Evolutionary conservation across 2,113 vertebrate species (phyloP).

Genomic region (Plotosus lineatus): DNA sequence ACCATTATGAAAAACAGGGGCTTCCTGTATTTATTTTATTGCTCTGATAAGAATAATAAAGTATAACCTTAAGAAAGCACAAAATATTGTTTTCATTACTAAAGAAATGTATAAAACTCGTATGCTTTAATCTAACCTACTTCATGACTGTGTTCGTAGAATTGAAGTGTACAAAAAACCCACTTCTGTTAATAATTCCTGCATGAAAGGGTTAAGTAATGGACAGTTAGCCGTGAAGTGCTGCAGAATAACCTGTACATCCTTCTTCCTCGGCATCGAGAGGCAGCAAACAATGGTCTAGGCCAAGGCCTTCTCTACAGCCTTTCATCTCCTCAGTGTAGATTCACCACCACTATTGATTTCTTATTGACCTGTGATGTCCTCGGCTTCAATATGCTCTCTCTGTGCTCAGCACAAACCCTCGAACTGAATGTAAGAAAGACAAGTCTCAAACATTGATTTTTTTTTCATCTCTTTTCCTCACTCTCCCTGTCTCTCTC

Average conservation of each 20-base stretch:
- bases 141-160: background rate
- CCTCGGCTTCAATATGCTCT: conserved; percentile 80
- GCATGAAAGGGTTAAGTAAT: conserved; percentile 33
- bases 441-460: conserved; percentile 84
- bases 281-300: conserved; percentile 78
- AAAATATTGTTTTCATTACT: background rate
- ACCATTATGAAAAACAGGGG: too few species aligned
- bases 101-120: background rate
- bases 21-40: background rate
- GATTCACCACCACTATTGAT: conserved; percentile 93
- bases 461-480: conserved; percentile 75
- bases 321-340: conserved; percentile 86
- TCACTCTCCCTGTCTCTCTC: conserved; percentile 65
- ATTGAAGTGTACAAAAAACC: background rate
- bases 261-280: conserved; percentile 70
- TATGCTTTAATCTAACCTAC: background rate
- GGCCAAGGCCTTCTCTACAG: conserved; percentile 81
- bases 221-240: conserved; percentile 59
- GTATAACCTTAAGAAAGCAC: background rate
- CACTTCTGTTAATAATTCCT: conserved; percentile 32
- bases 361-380: conserved; percentile 96
- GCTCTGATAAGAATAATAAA: background rate
- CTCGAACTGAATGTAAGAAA: conserved; percentile 80
- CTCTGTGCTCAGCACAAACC: conserved; percentile 77
- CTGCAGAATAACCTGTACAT: conserved; percentile 67